Evolutionary conservation across 2,113 vertebrate genomes (phyloP).

Genomic region (Passer montanus): DNA sequence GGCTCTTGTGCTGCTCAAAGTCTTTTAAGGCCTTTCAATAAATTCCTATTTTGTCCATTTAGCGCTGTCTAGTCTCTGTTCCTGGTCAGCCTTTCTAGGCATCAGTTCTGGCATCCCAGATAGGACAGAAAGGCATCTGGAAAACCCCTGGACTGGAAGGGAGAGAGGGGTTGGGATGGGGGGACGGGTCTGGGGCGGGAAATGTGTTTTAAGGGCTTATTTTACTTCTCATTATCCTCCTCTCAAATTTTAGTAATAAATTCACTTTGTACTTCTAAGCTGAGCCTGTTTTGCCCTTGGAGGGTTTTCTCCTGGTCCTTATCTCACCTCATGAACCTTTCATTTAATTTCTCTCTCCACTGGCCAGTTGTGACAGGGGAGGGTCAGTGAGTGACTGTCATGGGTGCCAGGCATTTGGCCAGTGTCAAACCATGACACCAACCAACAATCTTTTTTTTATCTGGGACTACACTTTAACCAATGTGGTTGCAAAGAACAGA

Average conservation of each 20-base stretch:
- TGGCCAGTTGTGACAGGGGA: neutral
- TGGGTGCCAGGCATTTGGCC: neutral
- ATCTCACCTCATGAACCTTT: neutral
- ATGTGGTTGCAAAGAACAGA: neutral
- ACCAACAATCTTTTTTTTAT: neutral
- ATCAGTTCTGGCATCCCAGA: neutral
- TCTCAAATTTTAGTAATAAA: neutral
- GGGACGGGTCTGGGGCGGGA: rapidly evolving
- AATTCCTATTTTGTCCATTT: neutral
- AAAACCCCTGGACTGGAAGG: neutral
- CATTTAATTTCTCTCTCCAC: rapidly evolving
- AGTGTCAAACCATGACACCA: neutral
- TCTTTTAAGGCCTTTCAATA: neutral
- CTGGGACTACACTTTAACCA: neutral
- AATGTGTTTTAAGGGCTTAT: no score
- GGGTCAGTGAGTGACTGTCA: neutral
- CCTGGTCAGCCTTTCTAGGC: neutral
- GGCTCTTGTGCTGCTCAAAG: neutral
- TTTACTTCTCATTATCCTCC: neutral
- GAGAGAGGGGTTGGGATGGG: no score
- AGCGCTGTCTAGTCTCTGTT: neutral
- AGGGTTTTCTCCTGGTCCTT: neutral
- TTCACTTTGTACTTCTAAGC: neutral
- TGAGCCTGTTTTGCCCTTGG: neutral
- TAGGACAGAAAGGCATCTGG: neutral